phyloP scores from a whole-genome alignment of 2,888 invertebrate species.

The Netelia virgata region DNA sequence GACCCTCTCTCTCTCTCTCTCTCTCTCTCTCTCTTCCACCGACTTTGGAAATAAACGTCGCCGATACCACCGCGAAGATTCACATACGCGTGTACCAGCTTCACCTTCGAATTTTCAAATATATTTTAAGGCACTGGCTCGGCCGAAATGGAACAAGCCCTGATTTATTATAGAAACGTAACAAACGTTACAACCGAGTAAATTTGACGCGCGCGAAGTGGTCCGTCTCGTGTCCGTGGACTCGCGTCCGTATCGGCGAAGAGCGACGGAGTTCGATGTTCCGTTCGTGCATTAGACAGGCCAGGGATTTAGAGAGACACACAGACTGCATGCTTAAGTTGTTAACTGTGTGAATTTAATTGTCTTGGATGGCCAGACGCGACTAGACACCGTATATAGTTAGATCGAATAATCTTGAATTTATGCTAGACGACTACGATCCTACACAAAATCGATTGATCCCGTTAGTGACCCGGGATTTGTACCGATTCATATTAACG shows the following conservation, averaged over 20 bases:
- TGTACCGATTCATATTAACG: too few relatives aligned
- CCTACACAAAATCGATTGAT: neutral
- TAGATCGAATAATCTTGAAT: slow-evolving; percentile 5
- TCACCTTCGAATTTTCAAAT: slow-evolving; percentile 24
- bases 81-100: slow-evolving; percentile 10
- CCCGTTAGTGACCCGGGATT: neutral
- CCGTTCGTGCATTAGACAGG: neutral
- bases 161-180: slow-evolving; percentile 57
- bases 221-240: slow-evolving; percentile 20
- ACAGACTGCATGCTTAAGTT: slow-evolving; percentile 26
- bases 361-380: slow-evolving; percentile 12
- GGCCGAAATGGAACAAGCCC: slow-evolving; percentile 53
- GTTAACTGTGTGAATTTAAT: slow-evolving; percentile 34
- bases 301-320: slow-evolving; percentile 4
- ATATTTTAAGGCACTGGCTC: slow-evolving; percentile 34
- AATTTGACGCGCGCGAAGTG: slow-evolving; percentile 51
- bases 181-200: slow-evolving; percentile 48
- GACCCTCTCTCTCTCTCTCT: slow-evolving; percentile 19
- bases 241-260: neutral
- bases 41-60: too few relatives aligned
- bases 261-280: neutral
- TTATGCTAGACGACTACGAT: slow-evolving; percentile 32
- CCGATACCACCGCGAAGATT: too few relatives aligned
- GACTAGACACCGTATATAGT: slow-evolving; percentile 18
- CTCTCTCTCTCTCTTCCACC: slow-evolving; percentile 24